Conservation (phyloP, 2,888 invertebrate species). For the Elmis aenea region DNA sequence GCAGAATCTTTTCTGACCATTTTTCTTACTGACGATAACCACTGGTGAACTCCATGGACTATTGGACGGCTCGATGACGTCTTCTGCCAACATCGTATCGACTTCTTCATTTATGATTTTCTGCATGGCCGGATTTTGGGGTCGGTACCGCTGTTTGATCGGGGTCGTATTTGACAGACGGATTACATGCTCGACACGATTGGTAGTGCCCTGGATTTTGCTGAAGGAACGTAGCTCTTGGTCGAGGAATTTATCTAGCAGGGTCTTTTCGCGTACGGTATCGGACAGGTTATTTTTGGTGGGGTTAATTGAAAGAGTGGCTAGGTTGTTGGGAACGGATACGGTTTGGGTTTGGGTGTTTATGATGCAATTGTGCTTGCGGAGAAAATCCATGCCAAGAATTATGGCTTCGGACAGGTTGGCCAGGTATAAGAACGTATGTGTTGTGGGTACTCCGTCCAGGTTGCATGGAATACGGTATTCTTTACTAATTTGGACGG, state of each 20-base stretch:
- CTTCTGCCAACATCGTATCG: conserved; percentile 7
- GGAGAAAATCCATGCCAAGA: too few relatives aligned
- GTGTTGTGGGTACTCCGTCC: too few relatives aligned
- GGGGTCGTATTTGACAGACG: neutral
- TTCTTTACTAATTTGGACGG: too few relatives aligned
- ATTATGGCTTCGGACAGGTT: too few relatives aligned
- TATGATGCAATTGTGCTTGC: too few relatives aligned
- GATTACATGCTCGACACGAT: neutral
- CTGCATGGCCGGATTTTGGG: conserved; percentile 1
- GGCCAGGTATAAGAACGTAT: too few relatives aligned
- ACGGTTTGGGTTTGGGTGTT: too few relatives aligned
- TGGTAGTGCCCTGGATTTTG: neutral
- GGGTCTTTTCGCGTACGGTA: too few relatives aligned
- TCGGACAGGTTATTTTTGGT: too few relatives aligned
- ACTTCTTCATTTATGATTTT: conserved; percentile 3
- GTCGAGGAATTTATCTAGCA: neutral
- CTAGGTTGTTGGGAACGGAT: too few relatives aligned
- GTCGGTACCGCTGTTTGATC: conserved; percentile 1
- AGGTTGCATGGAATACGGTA: too few relatives aligned
- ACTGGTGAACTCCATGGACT: conserved; percentile 12
- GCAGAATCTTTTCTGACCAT: conserved; percentile 18
- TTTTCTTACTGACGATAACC: conserved; percentile 7
- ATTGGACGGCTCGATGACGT: conserved; percentile 4
- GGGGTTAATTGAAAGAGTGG: too few relatives aligned
- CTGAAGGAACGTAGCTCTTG: neutral